A percentile compares a stretch with the other conserved stretches of the same genome.
These are phyloP conservation scores for Aurelia sp. DNA, from an alignment of 30 jellyfish, hydroid and myxozoan species.

Conservation along the genomic window DNA sequence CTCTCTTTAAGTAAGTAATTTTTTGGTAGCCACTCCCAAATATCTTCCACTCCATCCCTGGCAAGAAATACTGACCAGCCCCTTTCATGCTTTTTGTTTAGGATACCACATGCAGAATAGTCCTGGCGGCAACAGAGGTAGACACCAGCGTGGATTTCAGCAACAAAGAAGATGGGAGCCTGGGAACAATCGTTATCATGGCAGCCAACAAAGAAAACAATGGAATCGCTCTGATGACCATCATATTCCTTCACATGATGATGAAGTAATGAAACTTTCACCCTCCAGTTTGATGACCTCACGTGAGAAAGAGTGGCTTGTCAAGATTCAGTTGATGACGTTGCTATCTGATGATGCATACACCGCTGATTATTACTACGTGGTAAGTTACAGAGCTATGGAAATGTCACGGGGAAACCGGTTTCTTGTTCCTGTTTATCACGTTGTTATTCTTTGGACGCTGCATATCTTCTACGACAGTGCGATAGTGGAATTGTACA, in stretches of 20 bases:
- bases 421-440: no score
- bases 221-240: conserved; percentile 17
- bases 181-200: conserved; percentile 31
- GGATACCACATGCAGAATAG: background rate
- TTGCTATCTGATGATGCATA: conserved; percentile 78
- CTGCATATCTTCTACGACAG: no score
- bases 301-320: conserved; percentile 95
- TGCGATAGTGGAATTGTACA: no score
- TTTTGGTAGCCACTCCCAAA: no score
- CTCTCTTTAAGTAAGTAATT: no score
- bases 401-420: no score
- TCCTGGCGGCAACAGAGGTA: conserved; percentile 7
- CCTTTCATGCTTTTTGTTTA: background rate
- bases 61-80: no score
- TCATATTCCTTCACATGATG: conserved; percentile 22
- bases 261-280: conserved; percentile 62
- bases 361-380: conserved; percentile 80
- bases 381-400: conserved; percentile 49
- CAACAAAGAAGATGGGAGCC: conserved; percentile 3
- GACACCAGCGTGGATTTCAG: background rate
- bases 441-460: no score
- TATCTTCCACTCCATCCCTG: no score
- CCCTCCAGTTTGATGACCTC: conserved; percentile 95
- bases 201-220: conserved; percentile 13
- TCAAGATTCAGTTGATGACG: conserved; percentile 85